These are phyloP conservation scores for Rhabdornis inornatus DNA, from an alignment of 2,113 vertebrate genomes.

Conservation along the genomic window DNA sequence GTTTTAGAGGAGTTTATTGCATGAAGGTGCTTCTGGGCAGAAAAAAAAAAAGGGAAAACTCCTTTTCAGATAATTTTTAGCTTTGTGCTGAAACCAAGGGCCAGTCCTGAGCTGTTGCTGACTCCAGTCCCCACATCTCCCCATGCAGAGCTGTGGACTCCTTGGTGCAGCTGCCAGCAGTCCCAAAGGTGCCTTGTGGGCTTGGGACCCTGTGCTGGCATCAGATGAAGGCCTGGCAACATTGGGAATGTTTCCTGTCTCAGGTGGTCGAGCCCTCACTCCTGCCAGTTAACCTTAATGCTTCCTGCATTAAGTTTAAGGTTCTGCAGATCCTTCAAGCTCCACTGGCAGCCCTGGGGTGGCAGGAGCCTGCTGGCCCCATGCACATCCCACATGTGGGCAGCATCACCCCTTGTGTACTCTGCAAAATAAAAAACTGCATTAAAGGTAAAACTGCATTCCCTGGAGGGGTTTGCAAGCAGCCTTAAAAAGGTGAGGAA, in stretches of 20 bases:
- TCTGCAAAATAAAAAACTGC: not conserved
- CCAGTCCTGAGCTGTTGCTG: not conserved
- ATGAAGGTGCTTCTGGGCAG: not conserved
- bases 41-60: not conserved
- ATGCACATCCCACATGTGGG: fast-evolving
- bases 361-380: not conserved
- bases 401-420: not conserved
- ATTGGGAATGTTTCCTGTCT: not conserved
- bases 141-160: not conserved
- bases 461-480: not conserved
- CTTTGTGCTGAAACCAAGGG: not conserved
- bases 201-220: fast-evolving
- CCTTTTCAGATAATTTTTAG: not conserved
- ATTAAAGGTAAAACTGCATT: not conserved
- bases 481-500: not conserved
- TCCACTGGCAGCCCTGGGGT: not conserved
- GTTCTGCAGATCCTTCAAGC: not conserved
- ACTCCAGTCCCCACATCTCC: fast-evolving
- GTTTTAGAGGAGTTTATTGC: not conserved
- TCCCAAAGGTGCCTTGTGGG: fast-evolving
- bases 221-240: not conserved
- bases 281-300: not conserved
- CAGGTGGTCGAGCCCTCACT: not conserved
- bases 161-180: not conserved
- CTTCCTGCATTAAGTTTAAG: not conserved